These are phyloP conservation scores for Druceiella hillmani DNA, from an alignment of 2,888 invertebrate species.

Conservation along the genomic window DNA sequence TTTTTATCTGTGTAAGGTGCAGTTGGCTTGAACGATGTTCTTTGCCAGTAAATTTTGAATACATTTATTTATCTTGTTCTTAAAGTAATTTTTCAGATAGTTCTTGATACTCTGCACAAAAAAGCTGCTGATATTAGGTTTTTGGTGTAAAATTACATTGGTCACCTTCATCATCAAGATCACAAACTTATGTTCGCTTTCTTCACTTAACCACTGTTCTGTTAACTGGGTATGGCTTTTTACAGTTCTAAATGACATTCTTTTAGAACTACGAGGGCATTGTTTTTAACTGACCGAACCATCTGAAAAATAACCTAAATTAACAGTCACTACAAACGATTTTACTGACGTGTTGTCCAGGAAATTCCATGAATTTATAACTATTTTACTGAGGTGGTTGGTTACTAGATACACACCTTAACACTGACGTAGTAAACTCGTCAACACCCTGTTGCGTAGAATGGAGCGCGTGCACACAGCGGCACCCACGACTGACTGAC, in stretches of 20 bases:
- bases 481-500: not conserved
- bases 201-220: not conserved
- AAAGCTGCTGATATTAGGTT: too few species aligned
- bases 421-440: not conserved
- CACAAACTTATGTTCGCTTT: constrained; percentile 1
- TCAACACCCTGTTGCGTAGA: not conserved
- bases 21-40: too few species aligned
- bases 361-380: not conserved
- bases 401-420: not conserved
- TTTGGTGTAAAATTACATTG: not conserved
- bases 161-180: not conserved
- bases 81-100: not conserved
- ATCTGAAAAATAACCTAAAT: not conserved
- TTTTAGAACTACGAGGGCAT: not conserved
- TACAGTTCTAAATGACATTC: not conserved
- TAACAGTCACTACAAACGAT: too few species aligned
- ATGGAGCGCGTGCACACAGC: not conserved
- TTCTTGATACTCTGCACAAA: too few species aligned
- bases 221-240: not conserved
- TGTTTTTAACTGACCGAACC: not conserved
- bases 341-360: not conserved
- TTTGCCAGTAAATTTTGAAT: too few species aligned
- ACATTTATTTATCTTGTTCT: not conserved
- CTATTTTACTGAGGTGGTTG: not conserved
- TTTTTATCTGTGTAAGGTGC: too few species aligned